Evolutionary conservation across 2,113 vertebrate genomes (phyloP).

Genomic region (Oncorhynchus tshawytscha): DNA sequence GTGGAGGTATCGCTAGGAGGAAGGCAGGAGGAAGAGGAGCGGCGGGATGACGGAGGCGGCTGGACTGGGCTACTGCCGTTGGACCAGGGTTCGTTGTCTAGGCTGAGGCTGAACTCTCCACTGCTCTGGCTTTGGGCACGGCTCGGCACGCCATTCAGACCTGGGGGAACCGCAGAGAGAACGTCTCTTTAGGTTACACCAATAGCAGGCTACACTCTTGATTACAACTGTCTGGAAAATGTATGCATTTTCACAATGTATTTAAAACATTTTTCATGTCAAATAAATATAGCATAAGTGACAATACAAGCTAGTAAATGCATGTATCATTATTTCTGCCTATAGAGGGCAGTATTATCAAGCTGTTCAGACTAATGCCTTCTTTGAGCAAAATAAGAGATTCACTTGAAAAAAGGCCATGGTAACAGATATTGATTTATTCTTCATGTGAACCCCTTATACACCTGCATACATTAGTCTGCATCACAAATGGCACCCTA

Average conservation of each 20-base stretch:
- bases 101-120: constrained; percentile 85
- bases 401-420: constrained; percentile 69
- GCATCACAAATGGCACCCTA: constrained; percentile 32
- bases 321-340: constrained; percentile 5
- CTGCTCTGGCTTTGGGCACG: constrained; percentile 93
- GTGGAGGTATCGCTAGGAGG: constrained; percentile 69
- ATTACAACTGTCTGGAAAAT: too few species aligned
- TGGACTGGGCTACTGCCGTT: constrained; percentile 88
- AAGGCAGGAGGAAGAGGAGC: constrained; percentile 72
- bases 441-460: constrained; percentile 56
- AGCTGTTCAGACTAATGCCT: neutral
- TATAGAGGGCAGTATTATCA: constrained; percentile 54
- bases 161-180: constrained; percentile 39
- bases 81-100: constrained; percentile 87
- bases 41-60: constrained; percentile 68
- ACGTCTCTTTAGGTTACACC: neutral
- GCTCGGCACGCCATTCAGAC: constrained; percentile 77
- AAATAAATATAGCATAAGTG: too few species aligned
- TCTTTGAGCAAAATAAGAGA: constrained; percentile 39
- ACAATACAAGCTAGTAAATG: too few species aligned
- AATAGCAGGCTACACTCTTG: neutral
- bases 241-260: too few species aligned
- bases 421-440: constrained; percentile 62
- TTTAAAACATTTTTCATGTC: too few species aligned
- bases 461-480: constrained; percentile 52